Evolutionary conservation across 2,888 invertebrate species (phyloP), one percentile per base, ranked within the genome.

Genomic region (Caradrina clavipalpis): DNA sequence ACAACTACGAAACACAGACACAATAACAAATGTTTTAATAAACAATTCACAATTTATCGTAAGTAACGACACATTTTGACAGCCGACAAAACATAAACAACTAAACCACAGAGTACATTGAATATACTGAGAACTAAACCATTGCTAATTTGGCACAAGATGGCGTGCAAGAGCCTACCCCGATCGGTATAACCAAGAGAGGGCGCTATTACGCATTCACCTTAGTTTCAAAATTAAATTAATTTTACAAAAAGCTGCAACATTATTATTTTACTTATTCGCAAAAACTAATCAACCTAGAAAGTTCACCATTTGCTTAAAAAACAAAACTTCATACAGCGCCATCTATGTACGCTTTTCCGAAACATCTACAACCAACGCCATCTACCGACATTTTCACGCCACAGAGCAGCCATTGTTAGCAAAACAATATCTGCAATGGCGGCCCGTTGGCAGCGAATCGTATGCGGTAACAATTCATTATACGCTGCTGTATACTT

Each of bases 381-480:
- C 66, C 50, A 68, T 21, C 82, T 85, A 54, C 3, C 1, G 49
- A 7, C n/a, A 70, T 76, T 68, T 61, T 4, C 58, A 50, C 51
- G n/a, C 11, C 76, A 65, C 42, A 31, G 35, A 1, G 31, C 31
- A 19, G 22, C 61, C 62, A 71, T 73, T 72, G 71, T 69, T 54
- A 26, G 3, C 42, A 15, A 15, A 42, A 1, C 13, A 17, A 69
- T 26, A 58, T 60, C 73, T 26, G 53, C 67, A 73, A 65, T 58
- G 69, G 42, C 47, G 19, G 59, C 45, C 42, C 15, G 13, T 49
- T 59, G 63, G 26, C 26, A 55, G 68, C 60, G 49, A 19, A 3
- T 71, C 45, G 21, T 58, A 42, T 78, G 63, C 77, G 53, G 58
- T 80, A 81, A 69, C 78, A 54, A 84, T 74, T 56, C 49, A 74